phyloP scores from a whole-genome alignment of 2,888 invertebrate genomes.

The Belgica antarctica region DNA sequence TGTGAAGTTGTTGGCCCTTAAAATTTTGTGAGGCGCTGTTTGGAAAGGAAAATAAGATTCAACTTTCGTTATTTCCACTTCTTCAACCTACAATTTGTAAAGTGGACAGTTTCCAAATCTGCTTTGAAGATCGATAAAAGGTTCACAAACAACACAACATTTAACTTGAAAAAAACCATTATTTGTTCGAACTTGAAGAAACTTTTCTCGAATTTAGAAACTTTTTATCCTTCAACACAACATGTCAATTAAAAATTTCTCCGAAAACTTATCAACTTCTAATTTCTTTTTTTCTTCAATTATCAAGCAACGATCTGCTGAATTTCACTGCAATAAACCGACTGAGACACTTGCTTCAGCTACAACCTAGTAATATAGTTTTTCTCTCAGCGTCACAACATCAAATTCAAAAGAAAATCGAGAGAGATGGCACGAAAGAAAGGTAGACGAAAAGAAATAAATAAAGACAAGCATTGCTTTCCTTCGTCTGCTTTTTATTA shows the following conservation, averaged over 20 bases:
- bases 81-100: too few species aligned
- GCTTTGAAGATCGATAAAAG: conserved; percentile 29
- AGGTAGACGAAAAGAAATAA: conserved; percentile 3
- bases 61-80: too few species aligned
- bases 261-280: conserved; percentile 18
- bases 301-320: background rate
- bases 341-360: conserved; percentile 47
- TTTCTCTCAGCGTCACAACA: conserved; percentile 39
- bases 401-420: conserved; percentile 32
- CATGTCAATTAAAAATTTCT: background rate
- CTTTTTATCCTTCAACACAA: background rate
- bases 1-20: conserved; percentile 51
- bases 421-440: conserved; percentile 39
- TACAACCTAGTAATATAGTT: conserved; percentile 48
- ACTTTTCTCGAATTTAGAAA: too few species aligned
- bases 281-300: conserved; percentile 15
- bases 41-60: too few species aligned
- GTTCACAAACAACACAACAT: conserved; percentile 10
- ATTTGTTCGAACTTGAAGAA: too few species aligned
- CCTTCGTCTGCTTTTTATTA: too few species aligned
- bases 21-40: conserved; percentile 51
- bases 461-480: conserved; percentile 16
- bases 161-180: background rate
- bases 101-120: conserved; percentile 46
- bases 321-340: conserved; percentile 45